These are phyloP conservation scores for Cyanoderma ruficeps DNA, from an alignment of 2,113 vertebrate genomes.

Conservation along the genomic window DNA sequence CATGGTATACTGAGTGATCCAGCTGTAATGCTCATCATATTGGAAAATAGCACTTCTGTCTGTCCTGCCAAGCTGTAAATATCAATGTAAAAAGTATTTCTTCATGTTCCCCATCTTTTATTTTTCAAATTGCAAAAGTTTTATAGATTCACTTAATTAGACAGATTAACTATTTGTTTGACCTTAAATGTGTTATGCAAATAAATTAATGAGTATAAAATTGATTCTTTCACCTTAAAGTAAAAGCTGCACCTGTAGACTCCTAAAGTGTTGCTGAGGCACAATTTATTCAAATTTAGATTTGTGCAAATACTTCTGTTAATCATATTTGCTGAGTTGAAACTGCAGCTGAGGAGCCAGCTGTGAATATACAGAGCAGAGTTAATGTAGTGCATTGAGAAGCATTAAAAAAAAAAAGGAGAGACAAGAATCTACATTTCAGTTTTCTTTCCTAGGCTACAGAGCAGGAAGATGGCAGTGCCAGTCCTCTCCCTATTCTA, in stretches of 20 bases:
- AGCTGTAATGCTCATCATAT: slow-evolving; percentile 10
- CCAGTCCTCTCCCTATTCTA: background rate
- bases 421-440: background rate
- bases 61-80: background rate
- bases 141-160: background rate
- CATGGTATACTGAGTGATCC: background rate
- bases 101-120: background rate
- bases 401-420: background rate
- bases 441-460: background rate
- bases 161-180: background rate
- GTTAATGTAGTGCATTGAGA: background rate
- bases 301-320: background rate
- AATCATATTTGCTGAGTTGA: background rate
- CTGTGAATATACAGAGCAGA: background rate
- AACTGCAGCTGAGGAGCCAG: background rate
- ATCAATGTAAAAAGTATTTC: background rate
- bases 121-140: background rate
- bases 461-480: background rate
- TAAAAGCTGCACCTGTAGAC: background rate
- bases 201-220: background rate
- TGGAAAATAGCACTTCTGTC: background rate
- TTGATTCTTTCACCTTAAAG: background rate
- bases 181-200: background rate
- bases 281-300: background rate
- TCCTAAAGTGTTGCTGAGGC: background rate